phyloP scores from a whole-genome alignment of 1,140 invertebrate species.

The Pseudomyrmex dendroicus region DNA sequence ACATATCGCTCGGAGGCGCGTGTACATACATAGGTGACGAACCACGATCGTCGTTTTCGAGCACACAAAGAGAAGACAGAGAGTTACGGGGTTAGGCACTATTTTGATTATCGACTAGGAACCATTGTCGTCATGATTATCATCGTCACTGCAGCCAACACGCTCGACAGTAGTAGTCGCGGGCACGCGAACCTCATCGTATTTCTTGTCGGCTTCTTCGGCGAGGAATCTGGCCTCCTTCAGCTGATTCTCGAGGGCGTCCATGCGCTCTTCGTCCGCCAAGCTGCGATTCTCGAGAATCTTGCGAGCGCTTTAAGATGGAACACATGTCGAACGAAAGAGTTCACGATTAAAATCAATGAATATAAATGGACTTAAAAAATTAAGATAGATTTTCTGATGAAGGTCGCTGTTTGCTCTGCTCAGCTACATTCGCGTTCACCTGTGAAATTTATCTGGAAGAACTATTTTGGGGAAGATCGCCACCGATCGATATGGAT shows the following conservation, averaged over 20 bases:
- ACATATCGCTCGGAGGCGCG: not conserved
- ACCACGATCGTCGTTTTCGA: slow-evolving; percentile 63
- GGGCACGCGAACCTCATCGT: slow-evolving; percentile 97
- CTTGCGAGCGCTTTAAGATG: slow-evolving; percentile 95
- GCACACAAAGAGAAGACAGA: slow-evolving; percentile 73
- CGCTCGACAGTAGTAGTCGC: slow-evolving; percentile 77
- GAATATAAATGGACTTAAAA: slow-evolving; percentile 4
- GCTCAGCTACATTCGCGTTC: slow-evolving; percentile 54
- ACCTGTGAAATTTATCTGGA: slow-evolving; percentile 58
- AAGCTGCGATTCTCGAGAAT: slow-evolving; percentile 99
- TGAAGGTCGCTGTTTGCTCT: not conserved
- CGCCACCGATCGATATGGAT: not conserved
- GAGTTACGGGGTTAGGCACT: slow-evolving; percentile 81
- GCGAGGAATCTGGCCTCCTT: slow-evolving; percentile 99
- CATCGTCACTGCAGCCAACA: slow-evolving; percentile 81
- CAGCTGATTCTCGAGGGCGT: slow-evolving; percentile 99
- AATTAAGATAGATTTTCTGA: slow-evolving; percentile 18
- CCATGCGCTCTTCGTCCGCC: slow-evolving; percentile 99
- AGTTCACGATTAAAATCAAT: slow-evolving; percentile 42
- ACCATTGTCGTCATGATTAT: slow-evolving; percentile 78
- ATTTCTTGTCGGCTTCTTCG: slow-evolving; percentile 99
- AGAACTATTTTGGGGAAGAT: slow-evolving; percentile 11
- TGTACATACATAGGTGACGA: slow-evolving; percentile 13
- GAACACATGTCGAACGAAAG: slow-evolving; percentile 60
- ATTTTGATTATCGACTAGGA: slow-evolving; percentile 84